Evolutionary conservation across 1,140 invertebrate genomes (phyloP), one percentile per base, ranked within the genome.

Genomic region (Dendroctonus ponderosae): DNA sequence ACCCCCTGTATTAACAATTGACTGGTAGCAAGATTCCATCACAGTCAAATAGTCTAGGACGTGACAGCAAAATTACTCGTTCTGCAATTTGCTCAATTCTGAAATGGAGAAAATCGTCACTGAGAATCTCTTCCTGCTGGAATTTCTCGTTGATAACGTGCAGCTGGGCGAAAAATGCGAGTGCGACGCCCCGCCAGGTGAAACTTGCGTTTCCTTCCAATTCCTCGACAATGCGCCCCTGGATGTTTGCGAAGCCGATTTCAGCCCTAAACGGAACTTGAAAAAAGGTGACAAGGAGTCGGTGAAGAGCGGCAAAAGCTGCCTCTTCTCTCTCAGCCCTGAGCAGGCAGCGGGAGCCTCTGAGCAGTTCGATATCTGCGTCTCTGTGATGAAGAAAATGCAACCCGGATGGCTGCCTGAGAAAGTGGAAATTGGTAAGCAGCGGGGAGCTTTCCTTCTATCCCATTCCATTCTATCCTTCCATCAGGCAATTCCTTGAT

Each of bases 301-400:
- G 1, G 79, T 82, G 37, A 84, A 84, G 68, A 83, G 74, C 66
- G 83, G 83, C 6, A 84, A 84, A 73, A 84, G 82, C 3, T 83
- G 82, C 64, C 72, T 85, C 12, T 85, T 85, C 67, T 82, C 81
- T 0, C 71, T 84, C 0, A 76, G 72, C 12, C 72, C 74, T 2
- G 53, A 75, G 14, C 76, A 78, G 67, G 75, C 74, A 0, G 46
- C 67, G 15, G 71, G 69, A 15, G 70, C 68, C 26, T 51, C 62
- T 6, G 79, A 80, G 69, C 77, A 82, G 69, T 75, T 73, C 42
- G 80, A 82, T 50, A 80, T 84, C 6, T 65, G 26, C 8, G 72
- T 79, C 37, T 77, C 78, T 5, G 79, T 84, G n/a, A 74, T 72
- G 49, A 75, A 74, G 59, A 77, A 75, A 67, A 73, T 77, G 71